Evolutionary conservation across 2,797 vertebrate genomes (phyloP), one percentile per base, ranked within the genome.

Genomic region (Borostomias antarcticus): DNA sequence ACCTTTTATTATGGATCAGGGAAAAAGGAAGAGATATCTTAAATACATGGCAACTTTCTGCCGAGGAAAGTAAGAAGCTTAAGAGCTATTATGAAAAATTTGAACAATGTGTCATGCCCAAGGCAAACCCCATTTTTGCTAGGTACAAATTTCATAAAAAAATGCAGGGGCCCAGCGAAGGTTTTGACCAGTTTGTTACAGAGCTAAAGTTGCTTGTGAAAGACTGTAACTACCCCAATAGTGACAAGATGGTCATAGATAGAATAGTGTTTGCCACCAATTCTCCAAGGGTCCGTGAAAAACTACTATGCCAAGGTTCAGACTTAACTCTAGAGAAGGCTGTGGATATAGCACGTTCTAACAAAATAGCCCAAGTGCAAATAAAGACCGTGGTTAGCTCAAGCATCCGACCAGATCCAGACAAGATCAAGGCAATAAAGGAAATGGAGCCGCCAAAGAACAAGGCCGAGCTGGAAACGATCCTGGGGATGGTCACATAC

Each of bases 131-230:
- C 10, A 63, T 73, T 4, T 70, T 29, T 19, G 48, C 59, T 1
- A 64, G 61, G 29, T 71, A 58, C 25, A 59, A 53, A 32, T 76
- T 69, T 19, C 58, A 69, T 9, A 13, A 76, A 3, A 69, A 72
- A 21, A 35, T 35, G 29, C n/a, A 57, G 13, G 50, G 50, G 0
- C 10, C 7, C 1, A 10, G 4, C 15, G 26, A 74, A 21, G 21
- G 59, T 17, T 68, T 68, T 19, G 30, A 70, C 6, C 51, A 61
- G 5, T 45, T 69, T 5, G 23, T 65, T 2, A 76, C 54, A 4
- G 50, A 45, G 33, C 23, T 65, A 15, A 54, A 54, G 26, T 2
- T 54, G 23, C 43, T 61, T 1, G 29, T 72, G 4, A 64, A 58
- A 57, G 66, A 64, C 37, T 66, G 58, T 54, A 4, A 7, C 8